A percentile compares a stretch with the other conserved stretches of the same genome.
These are phyloP conservation scores for Scrobipalpa atriplicella DNA, from an alignment of 2,888 invertebrate species.

Conservation along the genomic window DNA sequence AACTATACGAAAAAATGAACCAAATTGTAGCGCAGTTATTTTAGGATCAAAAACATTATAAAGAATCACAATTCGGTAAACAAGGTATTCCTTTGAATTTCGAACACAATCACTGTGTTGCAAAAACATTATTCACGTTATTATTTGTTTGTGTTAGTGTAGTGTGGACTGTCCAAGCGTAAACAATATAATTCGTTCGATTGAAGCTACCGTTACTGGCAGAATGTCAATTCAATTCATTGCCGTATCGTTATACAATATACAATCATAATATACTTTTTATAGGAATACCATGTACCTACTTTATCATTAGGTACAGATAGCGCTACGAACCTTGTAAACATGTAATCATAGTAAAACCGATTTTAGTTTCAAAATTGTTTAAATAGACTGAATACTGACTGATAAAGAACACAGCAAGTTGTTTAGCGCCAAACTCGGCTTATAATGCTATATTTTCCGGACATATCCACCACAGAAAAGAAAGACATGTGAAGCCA, in stretches of 20 bases:
- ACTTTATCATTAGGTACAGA: neutral
- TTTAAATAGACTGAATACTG: no score
- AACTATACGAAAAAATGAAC: no score
- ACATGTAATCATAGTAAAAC: no score
- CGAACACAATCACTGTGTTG: neutral
- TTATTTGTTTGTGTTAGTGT: slow-evolving; percentile 5
- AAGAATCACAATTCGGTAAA: neutral
- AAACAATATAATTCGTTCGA: neutral
- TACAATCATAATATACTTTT: neutral
- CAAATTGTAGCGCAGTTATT: no score
- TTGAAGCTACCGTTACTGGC: neutral
- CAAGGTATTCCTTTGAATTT: neutral
- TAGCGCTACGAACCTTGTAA: no score
- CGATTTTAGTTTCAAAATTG: no score
- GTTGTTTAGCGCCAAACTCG: no score
- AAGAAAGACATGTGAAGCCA: no score
- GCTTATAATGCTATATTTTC: no score
- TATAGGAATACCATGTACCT: neutral
- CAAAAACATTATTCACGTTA: neutral
- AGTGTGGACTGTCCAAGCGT: neutral
- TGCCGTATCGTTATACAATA: neutral
- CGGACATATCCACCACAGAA: no score
- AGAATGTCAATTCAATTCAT: neutral
- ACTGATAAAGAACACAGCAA: no score
- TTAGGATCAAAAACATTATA: neutral